Evolutionary conservation across 2,797 vertebrate genomes (phyloP).

Genomic region (Anguilla megastoma): DNA sequence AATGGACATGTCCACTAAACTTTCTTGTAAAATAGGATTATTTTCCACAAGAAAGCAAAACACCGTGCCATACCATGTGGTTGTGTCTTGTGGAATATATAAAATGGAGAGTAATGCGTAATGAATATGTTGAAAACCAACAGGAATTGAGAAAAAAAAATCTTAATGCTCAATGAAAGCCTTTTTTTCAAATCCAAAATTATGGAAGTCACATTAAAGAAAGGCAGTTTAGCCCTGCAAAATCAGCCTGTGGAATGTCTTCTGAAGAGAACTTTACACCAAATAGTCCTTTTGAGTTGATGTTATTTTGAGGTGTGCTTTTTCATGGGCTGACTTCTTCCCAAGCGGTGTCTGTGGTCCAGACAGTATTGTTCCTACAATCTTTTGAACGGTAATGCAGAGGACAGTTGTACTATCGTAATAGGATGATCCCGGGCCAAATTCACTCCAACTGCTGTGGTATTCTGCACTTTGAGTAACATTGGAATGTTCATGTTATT

Average conservation of each 20-base stretch:
- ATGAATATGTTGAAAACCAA: not conserved
- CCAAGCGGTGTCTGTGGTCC: not conserved
- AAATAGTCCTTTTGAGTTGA: not conserved
- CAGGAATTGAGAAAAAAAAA: not conserved
- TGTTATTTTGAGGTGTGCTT: not conserved
- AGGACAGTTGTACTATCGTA: not conserved
- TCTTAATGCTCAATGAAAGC: not conserved
- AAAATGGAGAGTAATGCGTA: not conserved
- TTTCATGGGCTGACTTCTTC: not conserved
- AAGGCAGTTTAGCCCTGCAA: not conserved
- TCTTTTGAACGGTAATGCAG: not conserved
- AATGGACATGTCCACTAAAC: not conserved
- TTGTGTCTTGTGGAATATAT: not conserved
- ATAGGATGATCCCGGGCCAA: not conserved
- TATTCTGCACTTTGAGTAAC: not conserved
- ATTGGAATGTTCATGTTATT: not conserved
- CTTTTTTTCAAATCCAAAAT: not conserved
- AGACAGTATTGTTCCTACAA: constrained; percentile 10
- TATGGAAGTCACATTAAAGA: not conserved
- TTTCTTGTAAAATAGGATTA: not conserved
- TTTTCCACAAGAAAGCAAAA: not conserved
- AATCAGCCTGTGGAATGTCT: not conserved
- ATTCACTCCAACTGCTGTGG: not conserved
- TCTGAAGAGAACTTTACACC: not conserved
- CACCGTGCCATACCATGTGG: not conserved